Conservation (phyloP, 2,113 vertebrate genomes). For the Sialia sialis region DNA sequence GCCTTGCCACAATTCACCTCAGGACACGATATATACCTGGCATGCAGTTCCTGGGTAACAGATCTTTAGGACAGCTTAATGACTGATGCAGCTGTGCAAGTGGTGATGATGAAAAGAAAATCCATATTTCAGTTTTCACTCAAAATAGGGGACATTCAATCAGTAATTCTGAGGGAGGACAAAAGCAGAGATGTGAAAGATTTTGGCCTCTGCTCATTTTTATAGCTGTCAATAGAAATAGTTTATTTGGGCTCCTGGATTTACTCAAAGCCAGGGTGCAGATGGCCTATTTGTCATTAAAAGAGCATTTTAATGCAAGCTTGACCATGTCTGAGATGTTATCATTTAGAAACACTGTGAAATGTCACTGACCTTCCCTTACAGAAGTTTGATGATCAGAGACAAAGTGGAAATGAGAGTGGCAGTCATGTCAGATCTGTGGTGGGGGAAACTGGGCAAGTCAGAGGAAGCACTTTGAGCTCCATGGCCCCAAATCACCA, state of each 20-base stretch:
- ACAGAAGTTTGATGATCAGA: background rate
- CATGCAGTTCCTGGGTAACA: slow-evolving; percentile 48
- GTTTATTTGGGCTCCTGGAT: slow-evolving; percentile 13
- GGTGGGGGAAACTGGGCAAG: background rate
- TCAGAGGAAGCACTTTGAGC: background rate
- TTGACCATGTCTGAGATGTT: background rate
- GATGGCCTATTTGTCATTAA: background rate
- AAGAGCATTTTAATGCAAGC: slow-evolving; percentile 22
- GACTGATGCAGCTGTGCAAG: slow-evolving; percentile 63
- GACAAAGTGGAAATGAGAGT: background rate
- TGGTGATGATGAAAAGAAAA: slow-evolving; percentile 61
- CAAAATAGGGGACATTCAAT: slow-evolving; percentile 54
- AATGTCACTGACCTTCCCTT: slow-evolving; percentile 9
- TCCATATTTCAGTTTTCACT: slow-evolving; percentile 62
- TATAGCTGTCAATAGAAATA: slow-evolving; percentile 14
- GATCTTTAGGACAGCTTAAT: slow-evolving; percentile 68
- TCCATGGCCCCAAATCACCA: background rate
- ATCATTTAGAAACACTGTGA: background rate
- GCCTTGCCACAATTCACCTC: slow-evolving; percentile 45
- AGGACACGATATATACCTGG: slow-evolving; percentile 43
- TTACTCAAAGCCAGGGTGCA: background rate
- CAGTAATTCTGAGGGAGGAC: slow-evolving; percentile 36
- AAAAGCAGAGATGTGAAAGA: slow-evolving; percentile 23
- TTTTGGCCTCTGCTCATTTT: slow-evolving; percentile 38
- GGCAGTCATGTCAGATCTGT: background rate